phyloP scores from a whole-genome alignment of 2,888 invertebrate genomes.

The Acronicta psi region DNA sequence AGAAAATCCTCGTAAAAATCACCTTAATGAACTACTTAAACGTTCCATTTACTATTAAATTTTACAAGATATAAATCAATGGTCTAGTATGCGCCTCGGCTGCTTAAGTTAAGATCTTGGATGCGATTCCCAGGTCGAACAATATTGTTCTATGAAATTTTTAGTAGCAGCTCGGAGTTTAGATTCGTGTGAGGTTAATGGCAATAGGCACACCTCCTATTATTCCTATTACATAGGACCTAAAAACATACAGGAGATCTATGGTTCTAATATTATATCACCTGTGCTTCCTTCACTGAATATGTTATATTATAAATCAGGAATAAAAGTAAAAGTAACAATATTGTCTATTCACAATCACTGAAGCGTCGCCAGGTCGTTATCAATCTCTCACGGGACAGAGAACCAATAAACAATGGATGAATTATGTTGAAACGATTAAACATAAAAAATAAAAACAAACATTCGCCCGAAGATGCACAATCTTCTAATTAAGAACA shows the following conservation, averaged over 20 bases:
- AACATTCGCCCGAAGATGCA: slow-evolving; percentile 61
- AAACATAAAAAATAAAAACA: slow-evolving; percentile 52
- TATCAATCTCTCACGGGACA: slow-evolving; percentile 51
- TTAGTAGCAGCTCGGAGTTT: too few relatives aligned
- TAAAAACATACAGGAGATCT: too few relatives aligned
- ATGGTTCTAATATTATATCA: too few relatives aligned
- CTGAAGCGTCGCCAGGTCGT: slow-evolving; percentile 38
- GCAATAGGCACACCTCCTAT: too few relatives aligned
- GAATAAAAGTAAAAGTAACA: slow-evolving; percentile 10
- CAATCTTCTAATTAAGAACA: slow-evolving; percentile 79
- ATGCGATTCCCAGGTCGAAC: too few relatives aligned
- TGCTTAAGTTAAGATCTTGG: too few relatives aligned
- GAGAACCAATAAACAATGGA: slow-evolving; percentile 43
- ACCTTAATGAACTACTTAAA: slow-evolving; percentile 26
- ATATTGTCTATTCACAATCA: slow-evolving; percentile 27
- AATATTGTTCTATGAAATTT: too few relatives aligned
- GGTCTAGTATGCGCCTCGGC: too few relatives aligned
- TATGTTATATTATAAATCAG: slow-evolving; percentile 14
- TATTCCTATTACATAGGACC: too few relatives aligned
- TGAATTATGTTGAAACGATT: slow-evolving; percentile 52
- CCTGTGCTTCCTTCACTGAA: too few relatives aligned
- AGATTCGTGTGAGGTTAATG: too few relatives aligned
- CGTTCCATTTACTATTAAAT: slow-evolving; percentile 17
- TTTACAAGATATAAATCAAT: slow-evolving; percentile 6
- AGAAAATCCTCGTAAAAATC: slow-evolving; percentile 23